Conservation (phyloP, 2,888 invertebrate genomes). For the Amphiduros pacificus region DNA sequence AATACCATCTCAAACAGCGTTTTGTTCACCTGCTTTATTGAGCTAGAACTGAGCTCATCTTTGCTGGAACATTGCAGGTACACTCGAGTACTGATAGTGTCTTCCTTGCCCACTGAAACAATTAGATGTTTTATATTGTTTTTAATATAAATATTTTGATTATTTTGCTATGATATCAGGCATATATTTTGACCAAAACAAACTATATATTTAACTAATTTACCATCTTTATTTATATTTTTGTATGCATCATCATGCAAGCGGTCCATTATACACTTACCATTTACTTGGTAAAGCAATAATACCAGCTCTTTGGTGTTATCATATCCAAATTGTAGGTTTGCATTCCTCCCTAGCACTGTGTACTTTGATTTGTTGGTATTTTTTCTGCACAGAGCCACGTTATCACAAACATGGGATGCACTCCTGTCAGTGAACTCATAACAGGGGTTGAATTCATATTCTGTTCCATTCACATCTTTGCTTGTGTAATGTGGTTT, state of each 20-base stretch:
- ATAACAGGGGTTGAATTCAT: conserved; percentile 12
- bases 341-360: too few species aligned
- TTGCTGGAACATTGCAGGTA: not conserved
- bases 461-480: not conserved
- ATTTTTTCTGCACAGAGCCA: conserved; percentile 11
- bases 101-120: not conserved
- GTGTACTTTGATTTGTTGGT: not conserved
- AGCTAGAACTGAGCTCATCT: not conserved
- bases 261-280: too few species aligned
- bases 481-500: not conserved
- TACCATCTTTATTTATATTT: too few species aligned
- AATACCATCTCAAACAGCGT: not conserved
- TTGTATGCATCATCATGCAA: too few species aligned
- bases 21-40: not conserved
- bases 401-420: not conserved
- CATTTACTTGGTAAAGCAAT: not conserved
- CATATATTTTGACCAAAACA: too few species aligned
- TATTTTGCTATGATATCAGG: not conserved
- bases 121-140: too few species aligned
- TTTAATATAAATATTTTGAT: not conserved
- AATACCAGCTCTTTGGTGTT: not conserved
- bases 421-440: not conserved
- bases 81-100: not conserved
- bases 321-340: not conserved
- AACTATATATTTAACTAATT: too few species aligned